phyloP scores from a whole-genome alignment of 2,113 vertebrate genomes.

The Bufo bufo region DNA sequence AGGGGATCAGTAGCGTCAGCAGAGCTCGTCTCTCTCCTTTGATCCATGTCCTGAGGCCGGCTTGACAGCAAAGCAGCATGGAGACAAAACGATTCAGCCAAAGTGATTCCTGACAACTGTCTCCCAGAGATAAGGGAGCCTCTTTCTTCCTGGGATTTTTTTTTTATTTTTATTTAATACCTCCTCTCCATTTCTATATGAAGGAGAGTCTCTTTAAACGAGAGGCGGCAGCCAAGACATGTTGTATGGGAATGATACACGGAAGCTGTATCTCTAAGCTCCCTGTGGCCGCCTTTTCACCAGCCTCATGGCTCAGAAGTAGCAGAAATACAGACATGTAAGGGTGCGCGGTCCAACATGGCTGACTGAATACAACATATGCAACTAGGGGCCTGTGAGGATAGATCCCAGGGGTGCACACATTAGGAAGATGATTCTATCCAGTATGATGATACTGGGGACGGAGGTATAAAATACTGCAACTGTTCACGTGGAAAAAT shows the following conservation, averaged over 20 bases:
- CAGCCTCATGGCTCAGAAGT: neutral
- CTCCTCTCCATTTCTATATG: slow-evolving; percentile 79
- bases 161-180: slow-evolving; percentile 69
- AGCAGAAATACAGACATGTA: neutral
- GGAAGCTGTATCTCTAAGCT: slow-evolving; percentile 36
- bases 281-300: slow-evolving; percentile 21
- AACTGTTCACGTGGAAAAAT: too few relatives aligned
- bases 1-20: slow-evolving; percentile 89
- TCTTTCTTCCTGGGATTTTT: slow-evolving; percentile 71
- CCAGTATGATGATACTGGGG: neutral
- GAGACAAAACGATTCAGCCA: slow-evolving; percentile 92
- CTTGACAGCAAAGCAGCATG: slow-evolving; percentile 87
- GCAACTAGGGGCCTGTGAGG: neutral
- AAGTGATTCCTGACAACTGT: slow-evolving; percentile 99
- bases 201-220: slow-evolving; percentile 78
- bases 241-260: slow-evolving; percentile 51
- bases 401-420: neutral
- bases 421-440: neutral
- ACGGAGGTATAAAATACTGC: neutral
- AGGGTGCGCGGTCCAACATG: neutral
- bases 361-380: neutral
- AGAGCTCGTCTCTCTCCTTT: slow-evolving; percentile 88
- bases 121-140: slow-evolving; percentile 93
- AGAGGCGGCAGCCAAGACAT: slow-evolving; percentile 61
- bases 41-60: slow-evolving; percentile 98